A percentile compares a stretch with the other conserved stretches of the same genome.
Conservation (phyloP, 2,888 invertebrate genomes). For the Sinohyriopsis cumingii region DNA sequence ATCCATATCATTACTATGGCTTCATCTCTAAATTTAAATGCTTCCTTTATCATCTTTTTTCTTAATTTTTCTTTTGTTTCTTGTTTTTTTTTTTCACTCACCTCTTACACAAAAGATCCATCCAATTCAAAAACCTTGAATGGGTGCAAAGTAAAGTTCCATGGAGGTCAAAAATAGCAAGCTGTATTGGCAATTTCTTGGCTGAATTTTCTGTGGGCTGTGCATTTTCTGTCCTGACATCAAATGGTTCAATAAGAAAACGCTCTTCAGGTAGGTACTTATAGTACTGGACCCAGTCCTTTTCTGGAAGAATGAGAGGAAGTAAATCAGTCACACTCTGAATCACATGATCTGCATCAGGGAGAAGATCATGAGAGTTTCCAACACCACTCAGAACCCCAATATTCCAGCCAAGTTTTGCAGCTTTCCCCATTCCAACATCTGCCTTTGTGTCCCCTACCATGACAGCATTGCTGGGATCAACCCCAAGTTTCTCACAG, state of each 20-base stretch:
- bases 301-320: slow-evolving; percentile 60
- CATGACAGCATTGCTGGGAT: slow-evolving; percentile 68
- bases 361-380: slow-evolving; percentile 53
- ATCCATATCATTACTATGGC: too few species aligned
- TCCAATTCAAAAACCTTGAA: slow-evolving; percentile 72
- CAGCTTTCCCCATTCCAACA: slow-evolving; percentile 72
- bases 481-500: slow-evolving; percentile 59
- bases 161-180: slow-evolving; percentile 74
- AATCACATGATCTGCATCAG: slow-evolving; percentile 63
- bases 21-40: too few species aligned
- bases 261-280: slow-evolving; percentile 42
- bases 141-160: slow-evolving; percentile 73
- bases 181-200: slow-evolving; percentile 23
- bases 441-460: slow-evolving; percentile 74
- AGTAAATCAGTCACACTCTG: slow-evolving; percentile 64
- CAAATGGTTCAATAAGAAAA: background rate
- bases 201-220: slow-evolving; percentile 1
- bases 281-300: slow-evolving; percentile 59
- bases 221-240: background rate
- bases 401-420: slow-evolving; percentile 71
- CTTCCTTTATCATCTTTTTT: too few species aligned
- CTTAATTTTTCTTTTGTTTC: too few species aligned
- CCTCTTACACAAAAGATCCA: slow-evolving; percentile 65
- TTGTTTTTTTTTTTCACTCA: slow-evolving; percentile 24
- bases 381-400: slow-evolving; percentile 72